Percentiles rank a stretch among this genome's conserved stretches.
Evolutionary conservation across 2,797 vertebrate species (phyloP).

Genomic region (Scolopax bukidnonensis): DNA sequence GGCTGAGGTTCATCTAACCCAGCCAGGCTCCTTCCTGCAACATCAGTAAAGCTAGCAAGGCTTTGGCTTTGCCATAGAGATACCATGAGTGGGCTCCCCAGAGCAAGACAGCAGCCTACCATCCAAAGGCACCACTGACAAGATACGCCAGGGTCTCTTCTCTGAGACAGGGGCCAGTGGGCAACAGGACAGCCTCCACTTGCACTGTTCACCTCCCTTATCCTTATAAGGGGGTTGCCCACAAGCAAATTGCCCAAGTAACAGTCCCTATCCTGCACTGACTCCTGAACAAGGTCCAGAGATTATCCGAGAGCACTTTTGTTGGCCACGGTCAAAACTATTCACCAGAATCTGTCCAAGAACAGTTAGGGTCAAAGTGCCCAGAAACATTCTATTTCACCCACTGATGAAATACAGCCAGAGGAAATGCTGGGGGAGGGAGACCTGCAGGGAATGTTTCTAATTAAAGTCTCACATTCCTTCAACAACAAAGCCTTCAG

Average conservation of each 20-base stretch:
- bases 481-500: background rate
- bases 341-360: background rate
- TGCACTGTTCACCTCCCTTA: background rate
- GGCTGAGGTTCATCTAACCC: background rate
- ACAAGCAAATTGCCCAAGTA: background rate
- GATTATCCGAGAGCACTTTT: background rate
- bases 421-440: background rate
- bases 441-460: background rate
- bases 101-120: background rate
- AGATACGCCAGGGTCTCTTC: background rate
- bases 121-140: background rate
- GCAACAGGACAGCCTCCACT: background rate
- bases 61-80: background rate
- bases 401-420: background rate
- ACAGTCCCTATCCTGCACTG: background rate
- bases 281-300: background rate
- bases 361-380: background rate
- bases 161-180: fast-evolving
- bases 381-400: background rate
- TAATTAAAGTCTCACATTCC: background rate
- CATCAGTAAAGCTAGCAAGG: fast-evolving
- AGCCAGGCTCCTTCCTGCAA: background rate
- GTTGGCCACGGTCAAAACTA: fast-evolving
- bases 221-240: background rate
- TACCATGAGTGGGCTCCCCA: fast-evolving